These are phyloP conservation scores for Caenorhabditis elegans DNA, from an alignment of 1,140 invertebrate genomes.

Conservation along the genomic window DNA sequence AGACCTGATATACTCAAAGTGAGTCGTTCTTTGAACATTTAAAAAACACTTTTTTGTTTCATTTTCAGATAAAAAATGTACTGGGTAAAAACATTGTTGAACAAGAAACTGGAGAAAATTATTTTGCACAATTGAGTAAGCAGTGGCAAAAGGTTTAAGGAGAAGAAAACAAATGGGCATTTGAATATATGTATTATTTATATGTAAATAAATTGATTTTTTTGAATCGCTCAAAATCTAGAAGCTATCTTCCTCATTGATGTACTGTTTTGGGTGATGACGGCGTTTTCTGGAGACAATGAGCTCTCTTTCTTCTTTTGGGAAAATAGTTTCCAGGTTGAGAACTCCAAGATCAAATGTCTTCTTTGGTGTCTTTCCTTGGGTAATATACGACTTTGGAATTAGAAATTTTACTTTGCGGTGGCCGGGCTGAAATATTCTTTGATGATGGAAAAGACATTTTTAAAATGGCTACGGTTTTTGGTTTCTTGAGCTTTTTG, in stretches of 20 bases:
- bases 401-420: slow-evolving; percentile 44
- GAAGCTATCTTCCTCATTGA: too few relatives aligned
- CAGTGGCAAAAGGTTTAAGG: not conserved
- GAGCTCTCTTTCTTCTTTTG: slow-evolving; percentile 46
- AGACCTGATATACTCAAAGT: not conserved
- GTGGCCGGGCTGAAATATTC: slow-evolving; percentile 50
- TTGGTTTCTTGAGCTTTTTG: too few relatives aligned
- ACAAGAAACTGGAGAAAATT: not conserved
- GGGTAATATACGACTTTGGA: slow-evolving; percentile 44
- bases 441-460: too few relatives aligned
- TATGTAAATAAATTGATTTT: too few relatives aligned
- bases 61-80: slow-evolving; percentile 4
- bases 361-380: slow-evolving; percentile 45
- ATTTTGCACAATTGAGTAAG: slow-evolving; percentile 4
- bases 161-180: too few relatives aligned
- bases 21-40: not conserved
- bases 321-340: slow-evolving; percentile 49
- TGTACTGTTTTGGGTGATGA: not conserved
- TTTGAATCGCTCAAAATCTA: too few relatives aligned
- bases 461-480: too few relatives aligned
- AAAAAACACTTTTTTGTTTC: not conserved
- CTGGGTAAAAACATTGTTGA: not conserved
- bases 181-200: not conserved
- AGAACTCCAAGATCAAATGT: slow-evolving; percentile 56
- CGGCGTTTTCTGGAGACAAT: slow-evolving; percentile 16